phyloP scores from a whole-genome alignment of 2,888 invertebrate genomes.

The Morpho achilles region DNA sequence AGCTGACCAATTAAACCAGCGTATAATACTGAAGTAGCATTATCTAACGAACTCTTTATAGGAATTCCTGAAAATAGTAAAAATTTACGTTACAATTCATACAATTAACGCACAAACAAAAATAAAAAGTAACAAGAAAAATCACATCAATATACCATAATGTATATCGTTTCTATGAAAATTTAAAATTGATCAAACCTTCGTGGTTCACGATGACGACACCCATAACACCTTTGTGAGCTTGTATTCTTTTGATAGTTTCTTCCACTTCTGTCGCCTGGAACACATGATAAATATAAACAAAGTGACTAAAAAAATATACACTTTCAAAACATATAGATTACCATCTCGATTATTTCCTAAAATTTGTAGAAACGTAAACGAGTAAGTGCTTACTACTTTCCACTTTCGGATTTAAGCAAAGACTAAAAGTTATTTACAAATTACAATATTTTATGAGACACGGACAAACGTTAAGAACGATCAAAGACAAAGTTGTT shows the following conservation, averaged over 20 bases:
- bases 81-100: background rate
- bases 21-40: slow-evolving; percentile 97
- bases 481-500: too few relatives aligned
- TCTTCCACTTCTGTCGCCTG: slow-evolving; percentile 96
- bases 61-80: slow-evolving; percentile 83
- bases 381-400: too few relatives aligned
- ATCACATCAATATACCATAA: too few relatives aligned
- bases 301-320: background rate
- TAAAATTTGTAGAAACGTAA: too few relatives aligned
- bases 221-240: slow-evolving; percentile 98
- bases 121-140: too few relatives aligned
- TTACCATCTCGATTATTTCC: slow-evolving; percentile 5
- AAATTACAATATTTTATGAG: too few relatives aligned
- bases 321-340: background rate
- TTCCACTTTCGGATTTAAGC: too few relatives aligned
- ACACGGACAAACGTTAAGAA: too few relatives aligned
- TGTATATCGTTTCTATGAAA: slow-evolving; percentile 35
- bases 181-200: slow-evolving; percentile 83
- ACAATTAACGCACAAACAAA: too few relatives aligned
- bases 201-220: slow-evolving; percentile 98
- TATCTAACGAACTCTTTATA: slow-evolving; percentile 95
- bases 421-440: too few relatives aligned
- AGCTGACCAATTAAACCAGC: slow-evolving; percentile 94
- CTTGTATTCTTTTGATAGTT: slow-evolving; percentile 97
- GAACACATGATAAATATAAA: slow-evolving; percentile 33